Evolutionary conservation across 2,113 vertebrate genomes (phyloP).

Genomic region (Ailurus styani): DNA sequence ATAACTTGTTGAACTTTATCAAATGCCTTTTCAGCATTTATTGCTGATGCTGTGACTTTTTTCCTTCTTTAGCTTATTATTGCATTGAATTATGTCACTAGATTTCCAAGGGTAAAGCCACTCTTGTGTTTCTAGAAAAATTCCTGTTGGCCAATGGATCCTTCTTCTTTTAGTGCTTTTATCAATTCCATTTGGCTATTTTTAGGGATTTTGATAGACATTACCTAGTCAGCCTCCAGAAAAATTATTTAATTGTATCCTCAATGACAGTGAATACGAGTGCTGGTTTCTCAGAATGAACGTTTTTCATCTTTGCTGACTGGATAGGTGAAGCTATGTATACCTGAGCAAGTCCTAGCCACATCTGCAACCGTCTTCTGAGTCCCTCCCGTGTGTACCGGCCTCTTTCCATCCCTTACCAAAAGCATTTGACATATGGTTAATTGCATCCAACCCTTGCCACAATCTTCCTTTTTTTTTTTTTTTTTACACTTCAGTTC

Average conservation of each 20-base stretch:
- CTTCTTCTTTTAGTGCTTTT: background rate
- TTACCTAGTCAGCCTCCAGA: background rate
- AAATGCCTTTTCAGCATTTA: background rate
- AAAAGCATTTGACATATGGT: background rate
- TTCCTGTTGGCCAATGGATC: background rate
- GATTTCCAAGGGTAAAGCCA: background rate
- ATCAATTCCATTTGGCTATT: background rate
- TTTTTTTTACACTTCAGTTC: background rate
- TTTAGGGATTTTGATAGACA: background rate
- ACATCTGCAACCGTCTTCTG: background rate
- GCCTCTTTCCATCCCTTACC: background rate
- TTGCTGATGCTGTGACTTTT: background rate
- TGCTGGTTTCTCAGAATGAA: background rate
- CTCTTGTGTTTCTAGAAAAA: background rate
- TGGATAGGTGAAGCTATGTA: background rate
- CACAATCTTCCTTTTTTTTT: background rate
- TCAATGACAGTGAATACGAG: background rate
- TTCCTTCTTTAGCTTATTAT: background rate
- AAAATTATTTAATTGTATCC: background rate
- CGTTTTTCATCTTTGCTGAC: background rate
- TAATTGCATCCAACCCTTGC: background rate
- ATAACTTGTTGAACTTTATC: background rate
- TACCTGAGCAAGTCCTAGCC: background rate
- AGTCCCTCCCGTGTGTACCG: background rate
- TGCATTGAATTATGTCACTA: background rate